A percentile compares a stretch with the other conserved stretches of the same genome.
Evolutionary conservation across 2,797 vertebrate genomes (phyloP).

Genomic region (Sylvilagus floridanus): DNA sequence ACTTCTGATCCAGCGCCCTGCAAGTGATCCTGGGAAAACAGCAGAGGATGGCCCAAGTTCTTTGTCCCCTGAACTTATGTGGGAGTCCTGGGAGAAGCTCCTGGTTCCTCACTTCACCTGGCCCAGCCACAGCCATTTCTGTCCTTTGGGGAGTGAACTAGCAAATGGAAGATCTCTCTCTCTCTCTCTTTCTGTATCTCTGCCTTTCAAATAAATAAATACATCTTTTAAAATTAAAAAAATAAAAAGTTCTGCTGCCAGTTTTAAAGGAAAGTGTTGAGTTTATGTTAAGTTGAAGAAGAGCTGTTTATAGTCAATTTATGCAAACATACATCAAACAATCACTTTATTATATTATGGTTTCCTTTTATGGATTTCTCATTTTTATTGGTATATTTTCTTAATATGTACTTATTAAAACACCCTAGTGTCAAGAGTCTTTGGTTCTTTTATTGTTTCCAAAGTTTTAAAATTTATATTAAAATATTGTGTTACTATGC

Average conservation of each 20-base stretch:
- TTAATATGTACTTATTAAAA: neutral
- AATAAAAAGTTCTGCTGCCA: neutral
- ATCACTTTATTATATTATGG: neutral
- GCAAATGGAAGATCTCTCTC: neutral
- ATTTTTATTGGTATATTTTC: neutral
- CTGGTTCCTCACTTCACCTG: too few species aligned
- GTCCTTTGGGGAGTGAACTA: too few species aligned
- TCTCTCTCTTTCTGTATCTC: too few species aligned
- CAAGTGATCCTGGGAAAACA: too few species aligned
- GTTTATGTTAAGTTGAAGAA: neutral
- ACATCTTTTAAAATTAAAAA: neutral
- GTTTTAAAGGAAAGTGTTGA: neutral
- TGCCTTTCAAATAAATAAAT: too few species aligned
- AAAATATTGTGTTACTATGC: too few species aligned
- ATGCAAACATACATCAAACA: neutral
- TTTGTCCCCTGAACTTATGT: too few species aligned
- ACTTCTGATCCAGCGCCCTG: too few species aligned
- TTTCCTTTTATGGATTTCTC: neutral
- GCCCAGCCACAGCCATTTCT: too few species aligned
- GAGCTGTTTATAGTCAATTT: neutral
- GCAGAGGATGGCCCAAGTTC: too few species aligned
- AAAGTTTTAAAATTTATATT: neutral
- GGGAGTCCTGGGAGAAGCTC: too few species aligned
- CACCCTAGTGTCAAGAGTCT: neutral
- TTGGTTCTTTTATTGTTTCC: too few species aligned